Conservation (phyloP, 2,113 vertebrate genomes). For the Ornithorhynchus anatinus region DNA sequence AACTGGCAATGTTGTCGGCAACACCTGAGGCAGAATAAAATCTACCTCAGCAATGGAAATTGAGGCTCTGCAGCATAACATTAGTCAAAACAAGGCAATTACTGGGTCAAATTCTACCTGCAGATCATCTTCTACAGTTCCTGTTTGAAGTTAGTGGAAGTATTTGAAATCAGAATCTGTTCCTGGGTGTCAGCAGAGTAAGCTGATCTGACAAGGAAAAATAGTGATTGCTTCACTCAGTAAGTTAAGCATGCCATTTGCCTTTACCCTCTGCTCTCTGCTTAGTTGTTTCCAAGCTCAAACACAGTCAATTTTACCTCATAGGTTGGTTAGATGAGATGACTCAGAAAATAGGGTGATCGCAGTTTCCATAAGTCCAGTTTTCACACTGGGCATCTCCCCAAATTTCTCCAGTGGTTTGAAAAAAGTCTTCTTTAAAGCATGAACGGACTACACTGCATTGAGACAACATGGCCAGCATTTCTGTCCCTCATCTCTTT, state of each 20-base stretch:
- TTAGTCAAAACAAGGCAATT: background rate
- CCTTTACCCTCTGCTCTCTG: no score
- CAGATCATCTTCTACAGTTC: background rate
- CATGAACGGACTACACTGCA: background rate
- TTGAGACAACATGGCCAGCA: background rate
- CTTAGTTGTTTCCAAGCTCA: background rate
- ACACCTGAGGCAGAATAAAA: conserved; percentile 8
- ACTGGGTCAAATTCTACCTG: background rate
- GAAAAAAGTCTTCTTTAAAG: background rate
- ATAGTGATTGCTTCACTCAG: rapidly evolving
- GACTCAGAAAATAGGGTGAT: background rate
- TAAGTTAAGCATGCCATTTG: background rate
- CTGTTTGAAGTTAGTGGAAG: background rate
- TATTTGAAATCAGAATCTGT: background rate
- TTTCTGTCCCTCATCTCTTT: background rate
- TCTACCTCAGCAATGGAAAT: background rate
- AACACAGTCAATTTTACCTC: no score
- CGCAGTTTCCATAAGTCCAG: background rate
- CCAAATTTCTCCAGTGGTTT: background rate
- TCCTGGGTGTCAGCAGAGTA: background rate
- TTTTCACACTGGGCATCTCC: background rate
- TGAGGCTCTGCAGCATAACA: rapidly evolving
- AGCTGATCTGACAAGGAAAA: background rate
- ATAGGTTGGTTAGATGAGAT: no score
- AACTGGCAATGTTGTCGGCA: background rate